Base-by-base conservation (phyloP, 2,888 invertebrate genomes). In the Stratiomys singularior region DNA sequence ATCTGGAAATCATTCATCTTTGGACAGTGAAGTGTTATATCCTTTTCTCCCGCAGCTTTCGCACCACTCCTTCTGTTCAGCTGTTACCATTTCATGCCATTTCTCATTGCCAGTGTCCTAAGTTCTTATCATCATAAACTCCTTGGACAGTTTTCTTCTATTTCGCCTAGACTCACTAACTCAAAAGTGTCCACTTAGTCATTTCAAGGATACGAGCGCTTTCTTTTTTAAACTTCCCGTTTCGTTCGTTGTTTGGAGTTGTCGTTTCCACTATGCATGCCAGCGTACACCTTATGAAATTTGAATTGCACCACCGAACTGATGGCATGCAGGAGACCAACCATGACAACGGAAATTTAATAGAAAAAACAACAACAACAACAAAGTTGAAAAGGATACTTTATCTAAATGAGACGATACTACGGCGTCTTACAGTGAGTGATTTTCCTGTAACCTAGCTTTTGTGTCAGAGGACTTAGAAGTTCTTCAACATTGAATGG, bases 261-360 rank as follows among this genome's bases (percentile, higher is more conserved):
- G 30, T 72, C 21, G 5, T 44, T 67, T 13, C 46, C 9, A 63
- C 60, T 44, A 13, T 44, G 7, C 18, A n/a, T 66, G 66, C 37
- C n/a, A 23, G 58, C 23, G 58, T 7, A 11, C 58, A 23, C 21
- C 21, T 25, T 47, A 52, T 72, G 52, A 28, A 72, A 72, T 72
- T 56, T 72, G 52, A 28, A 72, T 72, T 72, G 71, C 28, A 72
- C 47, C 52, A 56, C 56, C 28, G 56, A 64, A 25, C 27, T 66
- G 66, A n/a, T 18, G 37, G 37, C 66, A 21, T 66, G 66, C n/a
- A 66, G 27, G n/a, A 30, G 4, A 67, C 18, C 25, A 52, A 11
- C 71, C 52, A 52, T 52, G 71, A 28, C 52, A 72, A 72, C 71
- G 71, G 28, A 72, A 72, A 56, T 52, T 56, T 69, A 69, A 69